These are phyloP conservation scores for Hippopotamyrus pictus DNA, from an alignment of 2,797 vertebrate genomes.

Conservation along the genomic window DNA sequence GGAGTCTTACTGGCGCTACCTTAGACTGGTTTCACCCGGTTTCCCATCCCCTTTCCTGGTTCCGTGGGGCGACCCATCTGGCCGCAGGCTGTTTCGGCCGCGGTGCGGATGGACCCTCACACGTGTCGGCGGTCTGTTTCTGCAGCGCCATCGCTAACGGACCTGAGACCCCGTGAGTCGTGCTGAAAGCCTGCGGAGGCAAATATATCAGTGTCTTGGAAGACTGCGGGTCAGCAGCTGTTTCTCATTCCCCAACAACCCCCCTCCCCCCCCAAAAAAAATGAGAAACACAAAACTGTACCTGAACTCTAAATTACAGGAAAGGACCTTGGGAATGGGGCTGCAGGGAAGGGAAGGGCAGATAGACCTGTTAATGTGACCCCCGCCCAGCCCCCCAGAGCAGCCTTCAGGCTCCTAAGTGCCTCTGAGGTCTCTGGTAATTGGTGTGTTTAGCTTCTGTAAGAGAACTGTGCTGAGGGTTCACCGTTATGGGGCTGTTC, in stretches of 20 bases:
- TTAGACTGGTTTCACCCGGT: background rate
- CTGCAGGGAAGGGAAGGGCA: background rate
- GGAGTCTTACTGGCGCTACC: background rate
- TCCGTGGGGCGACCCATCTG: background rate
- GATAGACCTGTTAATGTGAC: background rate
- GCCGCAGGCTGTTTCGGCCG: background rate
- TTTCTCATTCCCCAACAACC: background rate
- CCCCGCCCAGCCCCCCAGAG: background rate
- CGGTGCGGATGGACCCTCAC: background rate
- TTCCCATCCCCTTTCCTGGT: background rate
- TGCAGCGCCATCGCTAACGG: background rate
- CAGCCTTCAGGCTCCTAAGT: background rate
- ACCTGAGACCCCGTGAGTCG: background rate
- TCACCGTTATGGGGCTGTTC: background rate
- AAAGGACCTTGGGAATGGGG: slow-evolving; percentile 3
- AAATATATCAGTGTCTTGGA: background rate
- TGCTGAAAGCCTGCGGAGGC: background rate
- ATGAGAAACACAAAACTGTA: slow-evolving; percentile 18
- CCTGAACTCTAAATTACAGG: slow-evolving; percentile 17
- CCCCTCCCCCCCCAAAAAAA: background rate
- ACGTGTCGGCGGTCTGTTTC: background rate
- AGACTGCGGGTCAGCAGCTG: background rate
- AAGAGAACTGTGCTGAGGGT: background rate
- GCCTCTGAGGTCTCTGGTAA: background rate
- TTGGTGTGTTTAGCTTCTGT: background rate